Conservation (phyloP, 2,888 invertebrate species). For the Platerodrilus igneus region DNA sequence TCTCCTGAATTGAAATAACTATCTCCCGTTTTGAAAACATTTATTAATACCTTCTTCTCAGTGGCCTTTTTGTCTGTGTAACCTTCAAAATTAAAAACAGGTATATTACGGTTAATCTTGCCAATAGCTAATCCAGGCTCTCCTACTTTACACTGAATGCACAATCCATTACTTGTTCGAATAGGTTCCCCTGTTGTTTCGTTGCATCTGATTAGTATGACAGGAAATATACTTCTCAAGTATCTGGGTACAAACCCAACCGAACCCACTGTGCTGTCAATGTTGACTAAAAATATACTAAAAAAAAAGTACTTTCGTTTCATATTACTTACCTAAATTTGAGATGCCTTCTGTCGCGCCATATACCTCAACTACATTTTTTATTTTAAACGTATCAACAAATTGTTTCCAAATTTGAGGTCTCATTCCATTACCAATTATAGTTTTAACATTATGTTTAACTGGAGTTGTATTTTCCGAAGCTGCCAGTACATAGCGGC, state of each 20-base stretch:
- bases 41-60: constrained; percentile 63
- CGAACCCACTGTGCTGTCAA: constrained; percentile 83
- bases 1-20: constrained; percentile 88
- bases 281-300: constrained; percentile 66
- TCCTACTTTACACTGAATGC: constrained; percentile 74
- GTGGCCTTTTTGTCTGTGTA: constrained; percentile 65
- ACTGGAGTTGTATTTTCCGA: constrained; percentile 60
- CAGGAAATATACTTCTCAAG: constrained; percentile 56
- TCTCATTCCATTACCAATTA: constrained; percentile 92
- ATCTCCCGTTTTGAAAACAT: constrained; percentile 81
- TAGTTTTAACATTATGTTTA: constrained; percentile 69
- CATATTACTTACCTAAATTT: constrained; percentile 72
- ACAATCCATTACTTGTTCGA: constrained; percentile 65
- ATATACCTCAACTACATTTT: constrained; percentile 82
- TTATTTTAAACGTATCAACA: constrained; percentile 61
- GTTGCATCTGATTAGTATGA: constrained; percentile 60
- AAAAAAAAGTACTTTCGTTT: neutral
- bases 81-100: constrained; percentile 61
- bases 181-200: constrained; percentile 69
- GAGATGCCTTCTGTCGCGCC: constrained; percentile 98
- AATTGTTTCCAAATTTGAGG: constrained; percentile 93
- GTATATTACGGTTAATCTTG: constrained; percentile 54
- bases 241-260: constrained; percentile 83
- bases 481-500: constrained; percentile 75
- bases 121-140: constrained; percentile 84